A percentile compares a stretch with the other conserved stretches of the same genome.
Conservation (phyloP, 2,888 invertebrate species). For the Hecatera dysodea region DNA sequence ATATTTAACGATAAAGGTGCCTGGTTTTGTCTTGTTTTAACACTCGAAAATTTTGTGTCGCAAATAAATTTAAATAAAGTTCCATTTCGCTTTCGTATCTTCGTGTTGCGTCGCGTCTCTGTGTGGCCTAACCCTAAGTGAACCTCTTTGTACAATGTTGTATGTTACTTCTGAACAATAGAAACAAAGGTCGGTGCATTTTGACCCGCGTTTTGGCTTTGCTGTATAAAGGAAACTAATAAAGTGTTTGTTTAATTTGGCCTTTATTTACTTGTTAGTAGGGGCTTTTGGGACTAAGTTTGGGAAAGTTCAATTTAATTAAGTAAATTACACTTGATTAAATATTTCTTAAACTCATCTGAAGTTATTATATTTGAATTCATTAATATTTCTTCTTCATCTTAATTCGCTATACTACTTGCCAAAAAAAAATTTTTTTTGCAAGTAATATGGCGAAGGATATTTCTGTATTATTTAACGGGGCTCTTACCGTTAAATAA, state of each 20-base stretch:
- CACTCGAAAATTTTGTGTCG: too few relatives aligned
- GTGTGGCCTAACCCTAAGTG: slow-evolving; percentile 15
- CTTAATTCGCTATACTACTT: too few relatives aligned
- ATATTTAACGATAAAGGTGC: too few relatives aligned
- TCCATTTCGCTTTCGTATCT: not conserved
- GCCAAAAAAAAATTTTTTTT: too few relatives aligned
- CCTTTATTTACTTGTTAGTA: slow-evolving; percentile 20
- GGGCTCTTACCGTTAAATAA: too few relatives aligned
- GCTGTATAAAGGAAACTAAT: slow-evolving; percentile 24
- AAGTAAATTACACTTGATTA: not conserved
- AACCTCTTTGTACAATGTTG: slow-evolving; percentile 59
- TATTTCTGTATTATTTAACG: too few relatives aligned
- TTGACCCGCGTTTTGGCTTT: slow-evolving; percentile 32
- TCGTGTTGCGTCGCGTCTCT: not conserved
- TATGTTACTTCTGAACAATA: slow-evolving; percentile 57
- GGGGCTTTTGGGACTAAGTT: not conserved
- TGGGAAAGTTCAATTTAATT: slow-evolving; percentile 5
- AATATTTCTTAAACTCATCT: not conserved
- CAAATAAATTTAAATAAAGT: too few relatives aligned
- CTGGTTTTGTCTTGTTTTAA: too few relatives aligned
- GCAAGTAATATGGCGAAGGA: too few relatives aligned
- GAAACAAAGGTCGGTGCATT: slow-evolving; percentile 61
- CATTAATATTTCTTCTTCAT: too few relatives aligned
- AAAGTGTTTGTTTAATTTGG: slow-evolving; percentile 38
- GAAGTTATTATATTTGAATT: not conserved